Base-by-base conservation (phyloP, 2,113 vertebrate species). In the Megaceryle maxima region DNA sequence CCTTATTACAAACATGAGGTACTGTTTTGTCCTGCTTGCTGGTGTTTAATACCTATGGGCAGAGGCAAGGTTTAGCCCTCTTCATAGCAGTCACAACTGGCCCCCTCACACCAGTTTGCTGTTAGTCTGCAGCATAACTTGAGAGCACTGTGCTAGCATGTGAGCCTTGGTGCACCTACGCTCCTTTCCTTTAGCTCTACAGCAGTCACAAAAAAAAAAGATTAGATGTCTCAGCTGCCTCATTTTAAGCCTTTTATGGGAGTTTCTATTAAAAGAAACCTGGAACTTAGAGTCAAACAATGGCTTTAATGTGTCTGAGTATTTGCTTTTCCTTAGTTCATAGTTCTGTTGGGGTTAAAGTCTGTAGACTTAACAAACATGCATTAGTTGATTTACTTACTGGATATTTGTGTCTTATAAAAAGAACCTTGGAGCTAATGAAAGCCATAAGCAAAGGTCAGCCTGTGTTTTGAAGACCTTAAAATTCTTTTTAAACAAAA, bases 181-280 rank as follows among this genome's bases (percentile, higher is more conserved):
- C 41, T 31, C 44, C 73, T 53, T 84, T 24, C 64, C 43, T 73
- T 82, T 9, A 72, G 46, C 77, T 83, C 74, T 74, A 12, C 74
- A 85, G 83, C 88, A 79, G 31, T 62, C 76, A 48, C 44, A 24
- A 64, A 59, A 73, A 81, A 78, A 48, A 8, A 59, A 80, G 35
- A 93, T 93, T 73, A 92, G 55, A 83, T 92, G 73, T 79, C 91
- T 91, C 1, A 0, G n/a, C 87, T 91, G 87, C 86, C 83, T 92
- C 63, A 13, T 84, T 87, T 97, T 91, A 73, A 96, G 92, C 83
- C 87, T 97, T 96, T 87, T 91, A 85, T 85, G 87, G 88, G 59
- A 94, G 70, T 87, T 92, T 46, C 86, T 96, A 79, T 95, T 92
- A 87, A 91, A 89, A 93, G 92, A 94, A 95, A 92, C 53, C n/a